Base-by-base conservation (phyloP, 2,797 vertebrate species). In the Pantherophis alleghaniensis region DNA sequence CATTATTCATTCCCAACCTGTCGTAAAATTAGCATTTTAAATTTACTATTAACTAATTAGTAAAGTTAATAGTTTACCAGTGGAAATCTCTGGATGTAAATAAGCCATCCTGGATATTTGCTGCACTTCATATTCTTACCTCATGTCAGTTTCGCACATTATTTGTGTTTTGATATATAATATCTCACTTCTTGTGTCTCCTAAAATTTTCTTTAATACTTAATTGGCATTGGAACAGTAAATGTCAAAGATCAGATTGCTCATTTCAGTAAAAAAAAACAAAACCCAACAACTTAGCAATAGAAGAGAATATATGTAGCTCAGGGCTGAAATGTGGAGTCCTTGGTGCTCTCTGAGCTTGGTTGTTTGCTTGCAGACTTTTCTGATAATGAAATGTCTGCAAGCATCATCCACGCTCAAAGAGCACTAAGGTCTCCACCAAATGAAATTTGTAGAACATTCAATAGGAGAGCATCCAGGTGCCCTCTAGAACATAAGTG, bases 1-100 rank as follows among this genome's bases (percentile, higher is more conserved):
- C 95, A 94, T 95, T 96, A 90, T 66, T 91, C 93, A 63, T 94
- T 97, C 96, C 92, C 94, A 95, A 96, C 96, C 37, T 95, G 20
- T 37, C 89, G 42, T 94, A 95, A 93, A 83, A 96, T 96, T 94
- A 96, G 95, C 96, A 96, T 95, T 95, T 95, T 59, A 88, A 42
- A 42, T 42, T 42, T 42, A 42, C 42, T 42, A 42, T 42, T 42
- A 42, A 42, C 42, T 42, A 42, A 42, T 42, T 42, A 42, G 42
- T 42, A 42, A 95, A 92, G 24, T 93, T 96, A 95, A 95, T 24
- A 93, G 26, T 90, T 93, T 94, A 95, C 94, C 94, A 89, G 90
- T 93, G 92, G 96, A 95, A 92, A 92, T 0, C 91, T 20, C 86
- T 20, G 26, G 63, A 91, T 95, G 89, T 95, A 95, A 96, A 95